A percentile compares a stretch with the other conserved stretches of the same genome.
Evolutionary conservation across 1,140 invertebrate species (phyloP).

Genomic region (Drosophila navojoa): DNA sequence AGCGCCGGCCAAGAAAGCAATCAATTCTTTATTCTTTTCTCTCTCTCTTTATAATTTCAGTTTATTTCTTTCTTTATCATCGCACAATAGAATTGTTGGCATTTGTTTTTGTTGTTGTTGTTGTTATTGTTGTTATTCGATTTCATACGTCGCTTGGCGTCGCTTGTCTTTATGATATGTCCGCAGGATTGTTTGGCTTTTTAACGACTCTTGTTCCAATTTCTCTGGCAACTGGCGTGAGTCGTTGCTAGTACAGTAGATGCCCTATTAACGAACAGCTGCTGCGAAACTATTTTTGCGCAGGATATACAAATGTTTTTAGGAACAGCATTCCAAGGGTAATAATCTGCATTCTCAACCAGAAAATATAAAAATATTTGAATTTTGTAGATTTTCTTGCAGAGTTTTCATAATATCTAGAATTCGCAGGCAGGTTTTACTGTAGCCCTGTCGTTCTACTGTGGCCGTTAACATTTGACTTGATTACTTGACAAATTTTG

Average conservation of each 20-base stretch:
- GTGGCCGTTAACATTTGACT: constrained; percentile 38
- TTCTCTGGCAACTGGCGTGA: constrained; percentile 10
- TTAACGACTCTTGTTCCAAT: constrained; percentile 17
- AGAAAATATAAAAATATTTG: background rate
- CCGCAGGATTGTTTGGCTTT: constrained; percentile 19
- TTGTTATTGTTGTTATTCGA: constrained; percentile 18
- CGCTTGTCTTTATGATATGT: constrained; percentile 28
- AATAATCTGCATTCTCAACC: no score
- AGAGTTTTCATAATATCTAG: background rate
- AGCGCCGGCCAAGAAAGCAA: constrained; percentile 67
- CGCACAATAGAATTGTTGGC: constrained; percentile 18
- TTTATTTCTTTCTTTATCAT: constrained; percentile 42
- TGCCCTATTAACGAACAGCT: background rate
- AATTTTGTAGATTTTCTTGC: background rate
- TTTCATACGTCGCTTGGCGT: constrained; percentile 30
- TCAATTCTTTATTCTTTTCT: constrained; percentile 66
- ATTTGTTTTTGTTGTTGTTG: constrained; percentile 25
- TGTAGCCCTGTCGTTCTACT: background rate
- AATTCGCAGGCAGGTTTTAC: background rate
- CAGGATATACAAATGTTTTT: background rate
- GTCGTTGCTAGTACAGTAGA: background rate
- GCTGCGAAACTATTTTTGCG: background rate
- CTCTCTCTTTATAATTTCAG: constrained; percentile 46
- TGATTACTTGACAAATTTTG: constrained; percentile 44
- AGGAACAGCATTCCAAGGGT: no score